These are phyloP conservation scores for Megalops cyprinoides DNA, from an alignment of 2,797 vertebrate genomes.

Conservation along the genomic window DNA sequence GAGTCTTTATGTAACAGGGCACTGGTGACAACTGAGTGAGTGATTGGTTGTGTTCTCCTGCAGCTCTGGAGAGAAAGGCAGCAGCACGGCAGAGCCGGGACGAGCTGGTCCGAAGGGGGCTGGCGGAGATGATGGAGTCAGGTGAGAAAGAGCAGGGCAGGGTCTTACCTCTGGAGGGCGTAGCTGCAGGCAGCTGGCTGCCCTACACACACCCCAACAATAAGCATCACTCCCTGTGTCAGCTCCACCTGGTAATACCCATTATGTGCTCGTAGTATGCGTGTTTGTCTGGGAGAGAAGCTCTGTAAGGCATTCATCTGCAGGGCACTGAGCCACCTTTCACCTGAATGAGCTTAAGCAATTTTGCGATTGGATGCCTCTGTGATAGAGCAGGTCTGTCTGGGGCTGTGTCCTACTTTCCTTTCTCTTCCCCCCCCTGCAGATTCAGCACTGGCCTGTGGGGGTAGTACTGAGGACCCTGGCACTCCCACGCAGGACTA, in stretches of 20 bases:
- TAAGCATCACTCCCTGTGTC: not conserved
- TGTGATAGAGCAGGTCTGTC: not conserved
- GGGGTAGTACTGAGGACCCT: slow-evolving; percentile 60
- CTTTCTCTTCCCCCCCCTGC: not conserved
- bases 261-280: not conserved
- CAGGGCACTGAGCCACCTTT: not conserved
- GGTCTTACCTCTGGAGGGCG: not conserved
- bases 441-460: slow-evolving; percentile 71
- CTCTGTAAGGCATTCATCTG: not conserved
- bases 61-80: slow-evolving; percentile 88
- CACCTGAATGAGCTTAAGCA: not conserved
- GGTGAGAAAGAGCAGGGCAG: slow-evolving; percentile 66
- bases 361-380: not conserved
- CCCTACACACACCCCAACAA: not conserved
- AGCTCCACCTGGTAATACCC: not conserved
- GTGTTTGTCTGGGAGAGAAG: not conserved
- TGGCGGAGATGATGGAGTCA: slow-evolving; percentile 80
- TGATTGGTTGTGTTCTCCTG: slow-evolving; percentile 45
- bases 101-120: slow-evolving; percentile 82
- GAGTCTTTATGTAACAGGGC: slow-evolving; percentile 1
- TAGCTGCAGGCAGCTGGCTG: not conserved
- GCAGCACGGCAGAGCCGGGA: slow-evolving; percentile 80
- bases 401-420: not conserved
- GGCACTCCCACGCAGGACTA: slow-evolving; percentile 61
- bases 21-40: not conserved